Base-by-base conservation (phyloP, 2,888 invertebrate species). In the Melinaea marsaeus region DNA sequence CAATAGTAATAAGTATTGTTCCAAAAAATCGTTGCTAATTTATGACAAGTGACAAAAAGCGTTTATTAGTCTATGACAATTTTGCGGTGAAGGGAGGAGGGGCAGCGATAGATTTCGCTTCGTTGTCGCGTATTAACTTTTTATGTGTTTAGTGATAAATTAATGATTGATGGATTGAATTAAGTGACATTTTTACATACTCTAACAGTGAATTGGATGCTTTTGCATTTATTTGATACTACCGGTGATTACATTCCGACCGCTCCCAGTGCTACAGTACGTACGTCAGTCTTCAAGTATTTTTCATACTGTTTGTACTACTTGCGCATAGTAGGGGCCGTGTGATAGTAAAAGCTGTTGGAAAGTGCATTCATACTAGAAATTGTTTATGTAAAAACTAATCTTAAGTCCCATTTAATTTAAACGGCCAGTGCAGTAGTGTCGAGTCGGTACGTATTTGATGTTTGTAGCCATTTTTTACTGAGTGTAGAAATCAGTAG, bases 301-400 rank as follows among this genome's bases (percentile, higher is more conserved):
- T 88, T 86, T 88, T 89, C 88, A 85, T 89, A 86, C 84, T 80
- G 86, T 85, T 88, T 86, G 86, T 88, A 86, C 87, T 86, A 88
- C 86, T 88, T 83, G 82, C 81, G 76, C 78, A 75, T 83, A 85
- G 81, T 83, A 83, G 85, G 76, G 83, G 81, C 82, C 83, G 83
- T 79, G 83, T 79, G 83, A 83, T 89, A 89, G 88, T 90, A 89
- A 88, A 89, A 89, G 90, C 88, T 87, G 83, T 89, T 89, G 87
- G 90, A 90, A 90, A 90, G 90, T 89, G 88, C 80, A 83, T 83
- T 83, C 81, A 79, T 81, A 84, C 79, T 78, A 81, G 85, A 84
- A 86, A 84, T 80, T 80, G 78, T 79, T 82, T 74, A 79, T 79
- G 82, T 85, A 86, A 86, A 86, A 86, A 87, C 86, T 81, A 83